Base-by-base conservation (phyloP, 2,888 invertebrate species). In the Drosophila gaucha region DNA sequence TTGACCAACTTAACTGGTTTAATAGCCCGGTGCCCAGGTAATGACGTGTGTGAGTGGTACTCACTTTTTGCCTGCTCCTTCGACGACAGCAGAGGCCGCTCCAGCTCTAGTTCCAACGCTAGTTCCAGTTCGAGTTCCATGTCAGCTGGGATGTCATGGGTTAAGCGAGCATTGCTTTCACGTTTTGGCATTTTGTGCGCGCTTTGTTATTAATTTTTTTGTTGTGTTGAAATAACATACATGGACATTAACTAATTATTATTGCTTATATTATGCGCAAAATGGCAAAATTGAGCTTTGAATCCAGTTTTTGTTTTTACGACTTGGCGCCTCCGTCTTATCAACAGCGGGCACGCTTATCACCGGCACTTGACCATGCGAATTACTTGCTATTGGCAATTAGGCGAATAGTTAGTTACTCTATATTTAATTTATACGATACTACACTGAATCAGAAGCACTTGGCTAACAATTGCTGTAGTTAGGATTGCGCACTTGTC, bases 1-100 rank as follows among this genome's bases (percentile, higher is more conserved):
- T 73, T 85, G 84, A 66, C 82, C 71, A 86, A 83, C 70, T 80
- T 74, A 82, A 87, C 87, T 78, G 71, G 82, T 84, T 83, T 78
- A 86, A 80, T 84, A 69, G 76, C 69, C 47, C 66, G 55, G 39
- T 62, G 74, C 67, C 39, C 56, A 26, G 55, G 43, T 64, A 68
- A 66, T 75, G 64, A 44, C 33, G 65, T 30, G 28, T 63, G 39
- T 60, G 35, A n/a, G n/a, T 26, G 24, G 56, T 79, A 82, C 82
- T 82, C 63, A 82, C 82, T 65, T 78, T 82, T 71, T 14, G 74
- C 62, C 46, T 67, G 76, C 55, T 85, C 82, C 82, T 85, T 79
- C 9, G 67, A 50, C 51, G 71, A 67, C 59, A 85, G 47, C 60
- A 82, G 31, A 49, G 85, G 85, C 69, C 75, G 39, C 33, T 65